These are phyloP conservation scores for Sarcophilus harrisii DNA, from an alignment of 2,797 vertebrate species.

Conservation along the genomic window DNA sequence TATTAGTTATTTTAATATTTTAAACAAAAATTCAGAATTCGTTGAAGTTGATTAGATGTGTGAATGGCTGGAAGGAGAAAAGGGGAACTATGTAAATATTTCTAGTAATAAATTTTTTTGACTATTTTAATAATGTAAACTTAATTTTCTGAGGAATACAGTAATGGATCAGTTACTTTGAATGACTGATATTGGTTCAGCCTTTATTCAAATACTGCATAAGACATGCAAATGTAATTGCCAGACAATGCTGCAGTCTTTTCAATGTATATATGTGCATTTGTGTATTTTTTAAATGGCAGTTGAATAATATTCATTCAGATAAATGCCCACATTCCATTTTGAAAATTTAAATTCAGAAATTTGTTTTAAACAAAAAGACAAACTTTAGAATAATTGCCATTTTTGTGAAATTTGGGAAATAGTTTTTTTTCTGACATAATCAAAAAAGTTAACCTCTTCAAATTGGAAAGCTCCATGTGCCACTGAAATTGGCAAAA, in stretches of 20 bases:
- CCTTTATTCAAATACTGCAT: not conserved
- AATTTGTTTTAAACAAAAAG: not conserved
- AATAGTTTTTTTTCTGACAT: not conserved
- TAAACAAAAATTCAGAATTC: not conserved
- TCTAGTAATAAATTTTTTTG: not conserved
- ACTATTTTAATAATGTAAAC: not conserved
- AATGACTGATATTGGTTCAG: not conserved
- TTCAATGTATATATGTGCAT: conserved; percentile 32
- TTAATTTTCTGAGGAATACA: not conserved
- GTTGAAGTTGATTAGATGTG: not conserved
- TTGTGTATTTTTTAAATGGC: conserved; percentile 17
- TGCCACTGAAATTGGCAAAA: conserved; percentile 36
- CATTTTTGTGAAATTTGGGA: conserved; percentile 1
- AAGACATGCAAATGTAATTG: not conserved
- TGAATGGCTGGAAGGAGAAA: not conserved
- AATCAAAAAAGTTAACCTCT: not conserved
- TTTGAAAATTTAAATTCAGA: conserved; percentile 48
- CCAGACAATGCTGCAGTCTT: not conserved
- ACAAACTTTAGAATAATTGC: conserved; percentile 8
- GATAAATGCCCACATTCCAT: conserved; percentile 8
- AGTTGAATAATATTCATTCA: conserved; percentile 21
- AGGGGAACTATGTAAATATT: not conserved
- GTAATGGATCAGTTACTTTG: not conserved
- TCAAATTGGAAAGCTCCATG: not conserved
- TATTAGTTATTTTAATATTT: not conserved